Evolutionary conservation across 1,140 invertebrate genomes (phyloP).

Genomic region (Leptopilina clavipes): DNA sequence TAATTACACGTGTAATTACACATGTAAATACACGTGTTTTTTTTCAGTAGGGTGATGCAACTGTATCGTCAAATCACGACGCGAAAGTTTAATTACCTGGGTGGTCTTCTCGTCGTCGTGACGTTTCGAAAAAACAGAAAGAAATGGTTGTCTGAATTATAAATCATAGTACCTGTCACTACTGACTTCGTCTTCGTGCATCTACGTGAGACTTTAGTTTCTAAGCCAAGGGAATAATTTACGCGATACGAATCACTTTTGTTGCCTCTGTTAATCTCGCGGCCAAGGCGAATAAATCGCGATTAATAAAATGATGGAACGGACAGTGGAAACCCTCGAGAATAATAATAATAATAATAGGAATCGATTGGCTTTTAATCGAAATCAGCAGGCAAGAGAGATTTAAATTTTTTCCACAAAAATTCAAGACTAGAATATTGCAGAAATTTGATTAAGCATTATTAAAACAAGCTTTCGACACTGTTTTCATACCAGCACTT

Average conservation of each 20-base stretch:
- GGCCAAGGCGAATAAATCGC: conserved; percentile 31
- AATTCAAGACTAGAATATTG: background rate
- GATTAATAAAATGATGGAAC: conserved; percentile 8
- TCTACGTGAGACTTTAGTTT: conserved; percentile 25
- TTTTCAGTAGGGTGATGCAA: too few species aligned
- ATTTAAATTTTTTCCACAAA: conserved; percentile 7
- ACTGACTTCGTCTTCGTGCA: conserved; percentile 26
- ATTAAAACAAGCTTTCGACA: background rate
- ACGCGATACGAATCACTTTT: conserved; percentile 37
- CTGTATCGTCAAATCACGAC: conserved; percentile 33
- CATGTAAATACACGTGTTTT: too few species aligned
- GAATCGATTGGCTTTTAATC: conserved; percentile 15
- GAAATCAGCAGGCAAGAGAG: background rate
- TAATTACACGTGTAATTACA: too few species aligned
- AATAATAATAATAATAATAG: background rate
- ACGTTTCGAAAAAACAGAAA: conserved; percentile 31
- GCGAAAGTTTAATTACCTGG: conserved; percentile 38
- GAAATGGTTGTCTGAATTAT: conserved; percentile 12
- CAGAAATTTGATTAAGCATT: background rate
- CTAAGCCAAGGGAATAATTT: conserved; percentile 28
- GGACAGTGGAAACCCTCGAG: background rate
- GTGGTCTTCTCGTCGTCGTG: conserved; percentile 38
- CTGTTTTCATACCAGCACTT: background rate
- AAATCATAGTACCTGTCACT: conserved; percentile 27
- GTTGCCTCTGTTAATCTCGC: conserved; percentile 34